phyloP scores from a whole-genome alignment of 1,140 invertebrate genomes.

The Lethrus apterus region DNA sequence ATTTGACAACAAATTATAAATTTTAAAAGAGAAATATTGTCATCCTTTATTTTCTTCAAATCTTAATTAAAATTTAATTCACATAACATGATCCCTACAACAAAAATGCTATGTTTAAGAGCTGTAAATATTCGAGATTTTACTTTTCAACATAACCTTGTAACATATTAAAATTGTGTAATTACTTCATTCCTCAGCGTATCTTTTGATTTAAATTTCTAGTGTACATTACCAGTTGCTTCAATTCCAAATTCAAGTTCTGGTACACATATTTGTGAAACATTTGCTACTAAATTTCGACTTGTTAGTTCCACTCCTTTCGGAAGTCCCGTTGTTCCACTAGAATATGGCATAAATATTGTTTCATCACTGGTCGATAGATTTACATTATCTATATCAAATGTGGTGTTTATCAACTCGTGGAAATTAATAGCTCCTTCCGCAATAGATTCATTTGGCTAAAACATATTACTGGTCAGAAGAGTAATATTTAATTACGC shows the following conservation, averaged over 20 bases:
- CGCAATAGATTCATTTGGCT: slow-evolving; percentile 31
- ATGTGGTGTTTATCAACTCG: slow-evolving; percentile 44
- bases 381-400: slow-evolving; percentile 41
- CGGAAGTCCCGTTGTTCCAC: slow-evolving; percentile 84
- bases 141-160: too few relatives aligned
- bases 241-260: not conserved
- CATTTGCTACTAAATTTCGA: slow-evolving; percentile 51
- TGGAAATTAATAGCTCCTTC: slow-evolving; percentile 49
- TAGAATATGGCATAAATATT: slow-evolving; percentile 59
- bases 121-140: too few relatives aligned
- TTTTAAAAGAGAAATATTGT: too few relatives aligned
- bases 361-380: slow-evolving; percentile 42
- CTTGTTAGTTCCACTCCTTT: slow-evolving; percentile 82
- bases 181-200: not conserved
- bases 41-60: too few relatives aligned
- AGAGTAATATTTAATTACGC: not conserved
- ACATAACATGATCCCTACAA: too few relatives aligned
- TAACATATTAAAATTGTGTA: too few relatives aligned
- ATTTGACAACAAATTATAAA: too few relatives aligned
- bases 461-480: slow-evolving; percentile 7
- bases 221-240: not conserved
- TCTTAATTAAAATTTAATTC: too few relatives aligned
- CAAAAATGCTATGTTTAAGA: too few relatives aligned
- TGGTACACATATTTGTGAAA: slow-evolving; percentile 26
- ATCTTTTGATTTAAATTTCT: not conserved